phyloP scores from a whole-genome alignment of 1,140 invertebrate genomes.

The Sinonovacula constricta region DNA sequence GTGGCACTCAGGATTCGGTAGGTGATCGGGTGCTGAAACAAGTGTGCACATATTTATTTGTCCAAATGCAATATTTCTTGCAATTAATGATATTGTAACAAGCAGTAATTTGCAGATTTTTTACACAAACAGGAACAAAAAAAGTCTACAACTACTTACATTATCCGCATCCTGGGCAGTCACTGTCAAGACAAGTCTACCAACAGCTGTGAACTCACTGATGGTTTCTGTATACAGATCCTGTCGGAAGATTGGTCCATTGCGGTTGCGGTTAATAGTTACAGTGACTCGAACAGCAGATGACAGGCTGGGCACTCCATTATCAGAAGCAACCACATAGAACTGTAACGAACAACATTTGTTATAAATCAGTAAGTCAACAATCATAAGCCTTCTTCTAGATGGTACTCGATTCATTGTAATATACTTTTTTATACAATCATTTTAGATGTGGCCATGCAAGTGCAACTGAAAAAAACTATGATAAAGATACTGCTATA shows the following conservation, averaged over 20 bases:
- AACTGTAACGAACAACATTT: too few species aligned
- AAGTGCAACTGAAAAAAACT: too few species aligned
- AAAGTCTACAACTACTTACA: constrained; percentile 57
- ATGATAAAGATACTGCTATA: too few species aligned
- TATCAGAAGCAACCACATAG: constrained; percentile 55
- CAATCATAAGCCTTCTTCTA: too few species aligned
- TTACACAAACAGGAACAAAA: too few species aligned
- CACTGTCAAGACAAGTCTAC: constrained; percentile 53
- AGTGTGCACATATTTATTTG: not conserved
- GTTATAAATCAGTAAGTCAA: too few species aligned
- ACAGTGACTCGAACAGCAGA: constrained; percentile 54
- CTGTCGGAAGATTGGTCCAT: constrained; percentile 58
- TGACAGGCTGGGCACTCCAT: constrained; percentile 47
- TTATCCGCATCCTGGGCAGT: constrained; percentile 80
- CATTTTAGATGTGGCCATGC: too few species aligned
- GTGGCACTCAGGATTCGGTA: constrained; percentile 49
- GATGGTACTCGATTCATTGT: too few species aligned
- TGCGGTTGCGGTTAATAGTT: constrained; percentile 57
- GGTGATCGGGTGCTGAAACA: constrained; percentile 54
- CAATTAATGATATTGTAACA: too few species aligned
- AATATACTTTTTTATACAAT: too few species aligned
- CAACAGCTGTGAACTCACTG: constrained; percentile 57
- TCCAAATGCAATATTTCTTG: not conserved
- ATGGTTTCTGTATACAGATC: constrained; percentile 55
- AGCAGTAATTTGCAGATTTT: too few species aligned